Evolutionary conservation across 2,113 vertebrate genomes (phyloP).

Genomic region (Xiphophorus maculatus): DNA sequence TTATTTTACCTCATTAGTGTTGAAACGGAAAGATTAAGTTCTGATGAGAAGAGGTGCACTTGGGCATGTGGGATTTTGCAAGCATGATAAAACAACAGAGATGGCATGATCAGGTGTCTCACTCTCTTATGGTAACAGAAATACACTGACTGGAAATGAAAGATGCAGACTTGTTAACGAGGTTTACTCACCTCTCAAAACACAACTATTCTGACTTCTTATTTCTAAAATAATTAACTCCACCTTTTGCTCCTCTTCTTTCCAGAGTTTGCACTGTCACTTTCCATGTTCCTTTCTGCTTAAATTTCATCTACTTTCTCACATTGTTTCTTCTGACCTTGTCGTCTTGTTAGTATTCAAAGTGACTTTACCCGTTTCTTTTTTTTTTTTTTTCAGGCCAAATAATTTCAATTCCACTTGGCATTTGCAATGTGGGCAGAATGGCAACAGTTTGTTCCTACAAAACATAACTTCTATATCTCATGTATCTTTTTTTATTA

Average conservation of each 20-base stretch:
- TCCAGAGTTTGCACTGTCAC: not conserved
- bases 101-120: not conserved
- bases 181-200: not conserved
- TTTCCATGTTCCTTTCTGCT: not conserved
- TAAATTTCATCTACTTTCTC: not conserved
- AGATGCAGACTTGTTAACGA: not conserved
- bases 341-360: not conserved
- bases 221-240: not conserved
- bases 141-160: constrained; percentile 32
- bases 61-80: not conserved
- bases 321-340: not conserved
- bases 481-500: not conserved
- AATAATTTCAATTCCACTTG: not conserved
- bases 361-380: not conserved
- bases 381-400: too few relatives aligned
- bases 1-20: constrained; percentile 41
- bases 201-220: not conserved
- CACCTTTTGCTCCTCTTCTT: not conserved
- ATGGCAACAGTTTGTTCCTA: not conserved
- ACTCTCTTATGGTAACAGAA: not conserved
- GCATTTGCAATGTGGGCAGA: not conserved
- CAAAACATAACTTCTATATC: not conserved
- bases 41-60: constrained; percentile 39
- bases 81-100: not conserved
- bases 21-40: constrained; percentile 33